phyloP scores from a whole-genome alignment of 2,113 vertebrate species.

The Corythaeola cristata region DNA sequence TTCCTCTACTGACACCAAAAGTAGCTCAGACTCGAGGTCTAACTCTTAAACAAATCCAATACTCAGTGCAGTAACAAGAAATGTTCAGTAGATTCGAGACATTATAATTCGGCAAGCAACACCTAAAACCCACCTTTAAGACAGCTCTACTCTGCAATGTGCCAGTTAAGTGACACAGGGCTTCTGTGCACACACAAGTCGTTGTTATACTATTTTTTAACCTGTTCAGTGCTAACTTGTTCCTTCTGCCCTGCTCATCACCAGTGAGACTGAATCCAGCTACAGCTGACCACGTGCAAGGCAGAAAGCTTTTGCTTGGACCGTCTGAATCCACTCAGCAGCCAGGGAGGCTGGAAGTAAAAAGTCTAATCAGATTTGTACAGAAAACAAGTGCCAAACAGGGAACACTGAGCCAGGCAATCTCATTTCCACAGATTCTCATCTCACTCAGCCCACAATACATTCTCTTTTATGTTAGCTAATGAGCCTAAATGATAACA shows the following conservation, averaged over 20 bases:
- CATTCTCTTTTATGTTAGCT: neutral
- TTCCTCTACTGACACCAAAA: neutral
- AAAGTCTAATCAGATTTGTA: neutral
- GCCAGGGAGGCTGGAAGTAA: neutral
- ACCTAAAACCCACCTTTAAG: neutral
- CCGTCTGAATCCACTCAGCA: neutral
- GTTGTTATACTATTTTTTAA: neutral
- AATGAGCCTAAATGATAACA: neutral
- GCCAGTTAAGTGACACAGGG: neutral
- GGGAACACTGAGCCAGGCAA: neutral
- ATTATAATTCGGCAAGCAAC: neutral
- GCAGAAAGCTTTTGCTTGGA: neutral
- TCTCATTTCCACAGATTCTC: neutral
- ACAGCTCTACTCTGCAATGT: neutral
- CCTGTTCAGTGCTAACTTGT: neutral
- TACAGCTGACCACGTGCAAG: neutral
- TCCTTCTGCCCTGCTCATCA: neutral
- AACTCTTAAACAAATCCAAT: neutral
- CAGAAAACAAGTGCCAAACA: neutral
- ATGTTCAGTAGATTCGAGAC: rapidly evolving
- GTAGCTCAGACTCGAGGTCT: neutral
- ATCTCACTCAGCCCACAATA: neutral
- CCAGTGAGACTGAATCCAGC: neutral
- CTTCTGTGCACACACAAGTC: rapidly evolving
- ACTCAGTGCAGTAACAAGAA: neutral